A percentile compares a stretch with the other conserved stretches of the same genome.
phyloP scores from a whole-genome alignment of 1,140 invertebrate genomes.

The Zophobas morio region DNA sequence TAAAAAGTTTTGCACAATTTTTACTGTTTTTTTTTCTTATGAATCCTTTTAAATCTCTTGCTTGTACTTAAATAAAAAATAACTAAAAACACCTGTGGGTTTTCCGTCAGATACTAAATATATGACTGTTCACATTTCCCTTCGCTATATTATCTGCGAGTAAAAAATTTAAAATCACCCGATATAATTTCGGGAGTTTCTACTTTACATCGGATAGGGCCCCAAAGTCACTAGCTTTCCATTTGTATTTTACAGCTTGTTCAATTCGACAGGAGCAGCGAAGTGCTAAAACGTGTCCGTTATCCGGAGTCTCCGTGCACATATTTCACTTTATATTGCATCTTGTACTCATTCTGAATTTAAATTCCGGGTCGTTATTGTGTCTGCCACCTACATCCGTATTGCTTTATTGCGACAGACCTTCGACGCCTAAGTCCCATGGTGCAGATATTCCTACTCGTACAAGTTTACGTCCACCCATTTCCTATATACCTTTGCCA shows the following conservation, averaged over 20 bases:
- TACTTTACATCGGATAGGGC: neutral
- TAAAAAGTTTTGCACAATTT: too few relatives aligned
- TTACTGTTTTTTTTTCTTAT: too few relatives aligned
- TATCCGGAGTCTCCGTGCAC: constrained; percentile 44
- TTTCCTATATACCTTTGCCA: neutral
- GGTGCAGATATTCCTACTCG: constrained; percentile 13
- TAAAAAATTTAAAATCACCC: too few relatives aligned
- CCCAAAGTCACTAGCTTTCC: neutral
- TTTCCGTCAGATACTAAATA: too few relatives aligned
- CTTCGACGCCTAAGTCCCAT: constrained; percentile 28
- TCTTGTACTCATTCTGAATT: constrained; percentile 48
- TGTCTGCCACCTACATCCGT: constrained; percentile 35
- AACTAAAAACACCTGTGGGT: too few relatives aligned
- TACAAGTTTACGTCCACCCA: neutral
- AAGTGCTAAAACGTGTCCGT: constrained; percentile 57
- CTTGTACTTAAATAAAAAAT: too few relatives aligned
- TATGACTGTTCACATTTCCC: too few relatives aligned
- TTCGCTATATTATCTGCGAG: too few relatives aligned
- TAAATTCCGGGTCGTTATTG: constrained; percentile 45
- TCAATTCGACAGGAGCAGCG: constrained; percentile 45
- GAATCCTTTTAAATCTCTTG: too few relatives aligned
- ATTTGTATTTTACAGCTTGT: constrained; percentile 54
- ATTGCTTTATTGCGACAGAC: constrained; percentile 45
- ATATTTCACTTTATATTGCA: constrained; percentile 55
- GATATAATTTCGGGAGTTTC: constrained; percentile 7